Base-by-base conservation (phyloP, 53 echinoderm and acorn worm species). In the Apostichopus leukothele region DNA sequence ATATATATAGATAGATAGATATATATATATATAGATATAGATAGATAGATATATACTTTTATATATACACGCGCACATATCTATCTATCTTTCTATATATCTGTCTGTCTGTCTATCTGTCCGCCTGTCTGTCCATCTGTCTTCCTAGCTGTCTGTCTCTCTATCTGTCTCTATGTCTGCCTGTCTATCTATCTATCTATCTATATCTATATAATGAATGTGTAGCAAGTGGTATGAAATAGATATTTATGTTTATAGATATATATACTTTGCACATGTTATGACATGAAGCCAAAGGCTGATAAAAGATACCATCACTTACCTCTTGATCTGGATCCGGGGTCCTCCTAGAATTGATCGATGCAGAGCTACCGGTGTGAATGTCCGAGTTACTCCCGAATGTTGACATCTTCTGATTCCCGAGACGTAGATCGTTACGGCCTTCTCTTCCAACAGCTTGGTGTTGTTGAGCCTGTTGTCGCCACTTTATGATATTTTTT, bases 401-500 rank as follows among this genome's bases (percentile, higher is more conserved):
- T 39, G 97, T 97, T 21, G 94, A 92, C 95, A 97, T 95, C 90
- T 94, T 95, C 78, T 80, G 89, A 88, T 94, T 93, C 25, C 97
- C 97, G 51, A 97, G 91, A 25, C 97, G 92, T 75, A 86, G 74
- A 78, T 97, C 97, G 67, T 91, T 85, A 60, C 67, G 83, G 11
- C 86, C 73, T 5, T 78, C 74, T n/a, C 84, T 57, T 52, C 66
- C 57, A 18, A 90, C 88, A 18, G 89, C 89, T 26, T 86, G 86
- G 9, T 75, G 88, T 73, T 73, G 74, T 19, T 87, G 74, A 75
- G 94, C 92, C 73, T 96, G 94, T 19, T 88, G 86, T 67, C 94
- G 90, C 97, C 97, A 97, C 71, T 97, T 97, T 83, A 91, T 89
- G 7, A 97, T 97, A 86, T 97, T 97, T 90, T 97, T 97, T 27